Base-by-base conservation (phyloP, 2,113 vertebrate genomes). In the Crotophaga sulcirostris region DNA sequence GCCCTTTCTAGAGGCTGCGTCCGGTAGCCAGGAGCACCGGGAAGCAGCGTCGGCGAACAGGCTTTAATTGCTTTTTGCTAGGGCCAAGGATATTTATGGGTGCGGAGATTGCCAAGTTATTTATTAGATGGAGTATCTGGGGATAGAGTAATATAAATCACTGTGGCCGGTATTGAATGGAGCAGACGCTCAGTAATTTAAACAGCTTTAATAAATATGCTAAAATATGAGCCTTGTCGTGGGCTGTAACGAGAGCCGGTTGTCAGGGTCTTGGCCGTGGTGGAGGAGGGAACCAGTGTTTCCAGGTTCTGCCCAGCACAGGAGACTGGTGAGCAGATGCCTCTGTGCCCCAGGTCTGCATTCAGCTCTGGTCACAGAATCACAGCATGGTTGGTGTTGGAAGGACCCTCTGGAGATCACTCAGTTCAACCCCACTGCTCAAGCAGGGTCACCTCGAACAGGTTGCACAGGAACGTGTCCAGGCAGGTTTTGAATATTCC, bases 151-250 rank as follows among this genome's bases (percentile, higher is more conserved):
- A 96, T 97, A 97, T 98, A 98, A 98, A 98, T 98, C 97, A 98
- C 96, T 80, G 93, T 93, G 94, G 94, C 96, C 45, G 3, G 97
- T 97, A 97, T 95, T 97, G 97, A 98, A 97, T 77, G 95, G 91
- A 98, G 95, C 97, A 96, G 98, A 97, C 95, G 96, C 96, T 98
- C 94, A 84, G 98, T 98, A 98, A 98, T 98, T 98, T 98, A 96
- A 98, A 97, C 96, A 96, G 97, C 97, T 98, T 98, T 98, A 98
- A 97, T 98, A 97, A 98, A 98, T 97, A 97, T 97, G 97, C 97
- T 97, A 97, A 98, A 97, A 97, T 96, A 98, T 95, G 96, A 97
- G 97, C 95, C 95, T 98, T 95, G 93, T 97, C 91, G 74, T 51
- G 44, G 93, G 74, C 94, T 55, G 42, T 97, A 98, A 97, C 19